Evolutionary conservation across 1,140 invertebrate species (phyloP).

Genomic region (Hylyphantes graminicola): DNA sequence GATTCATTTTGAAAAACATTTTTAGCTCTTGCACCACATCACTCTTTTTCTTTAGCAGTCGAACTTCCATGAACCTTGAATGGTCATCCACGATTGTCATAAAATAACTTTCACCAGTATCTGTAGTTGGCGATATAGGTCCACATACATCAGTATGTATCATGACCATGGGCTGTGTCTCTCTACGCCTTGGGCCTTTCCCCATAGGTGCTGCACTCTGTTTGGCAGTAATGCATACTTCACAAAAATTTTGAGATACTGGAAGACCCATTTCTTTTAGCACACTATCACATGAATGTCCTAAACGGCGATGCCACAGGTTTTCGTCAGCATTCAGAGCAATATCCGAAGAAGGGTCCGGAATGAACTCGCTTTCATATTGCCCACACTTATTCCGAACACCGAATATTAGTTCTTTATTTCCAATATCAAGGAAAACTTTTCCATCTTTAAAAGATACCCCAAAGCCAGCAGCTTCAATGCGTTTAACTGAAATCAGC

Average conservation of each 20-base stretch:
- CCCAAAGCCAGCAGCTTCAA: constrained; percentile 1
- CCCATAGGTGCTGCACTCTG: not conserved
- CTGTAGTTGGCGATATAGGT: constrained; percentile 2
- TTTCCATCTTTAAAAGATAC: not conserved
- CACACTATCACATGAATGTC: constrained; percentile 4
- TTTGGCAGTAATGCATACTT: constrained; percentile 20
- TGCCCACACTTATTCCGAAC: not conserved
- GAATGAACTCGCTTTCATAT: not conserved
- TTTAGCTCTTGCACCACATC: constrained; percentile 2
- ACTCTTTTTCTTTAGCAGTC: constrained; percentile 48
- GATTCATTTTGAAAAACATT: constrained; percentile 1
- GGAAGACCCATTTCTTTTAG: constrained; percentile 21
- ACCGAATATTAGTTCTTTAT: not conserved
- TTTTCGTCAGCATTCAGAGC: not conserved
- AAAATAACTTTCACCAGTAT: constrained; percentile 46
- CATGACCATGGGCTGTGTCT: not conserved
- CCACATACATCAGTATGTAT: constrained; percentile 21
- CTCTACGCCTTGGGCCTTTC: constrained; percentile 1
- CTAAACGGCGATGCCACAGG: constrained; percentile 3
- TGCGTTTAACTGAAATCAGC: constrained; percentile 7
- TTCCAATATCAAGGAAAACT: not conserved
- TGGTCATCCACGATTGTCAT: constrained; percentile 61
- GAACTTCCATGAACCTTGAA: constrained; percentile 47
- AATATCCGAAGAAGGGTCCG: not conserved
- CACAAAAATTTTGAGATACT: constrained; percentile 4